Conservation (phyloP, 1,140 invertebrate species). For the Apocrypta bakeri region DNA sequence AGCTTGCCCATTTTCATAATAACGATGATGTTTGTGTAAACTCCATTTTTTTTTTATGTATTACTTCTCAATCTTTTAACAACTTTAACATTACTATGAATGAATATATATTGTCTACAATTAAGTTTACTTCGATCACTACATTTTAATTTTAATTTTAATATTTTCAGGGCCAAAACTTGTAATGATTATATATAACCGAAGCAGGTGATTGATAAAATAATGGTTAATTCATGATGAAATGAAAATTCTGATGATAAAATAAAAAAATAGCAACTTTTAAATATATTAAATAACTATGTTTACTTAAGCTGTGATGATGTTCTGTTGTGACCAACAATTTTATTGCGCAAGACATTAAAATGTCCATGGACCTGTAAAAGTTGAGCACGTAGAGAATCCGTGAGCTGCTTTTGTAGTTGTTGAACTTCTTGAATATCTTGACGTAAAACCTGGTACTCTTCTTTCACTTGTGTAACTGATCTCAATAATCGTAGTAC, state of each 20-base stretch:
- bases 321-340: conserved; percentile 65
- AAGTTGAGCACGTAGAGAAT: conserved; percentile 72
- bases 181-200: not conserved
- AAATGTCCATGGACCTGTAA: conserved; percentile 71
- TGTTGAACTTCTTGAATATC: conserved; percentile 77
- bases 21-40: conserved; percentile 57
- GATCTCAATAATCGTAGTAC: conserved; percentile 76
- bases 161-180: conserved; percentile 16
- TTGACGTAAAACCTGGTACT: conserved; percentile 76
- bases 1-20: conserved; percentile 50
- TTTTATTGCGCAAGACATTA: conserved; percentile 68
- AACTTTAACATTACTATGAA: not conserved
- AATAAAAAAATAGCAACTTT: conserved; percentile 37
- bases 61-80: conserved; percentile 44
- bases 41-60: conserved; percentile 55
- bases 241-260: conserved; percentile 39
- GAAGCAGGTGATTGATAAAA: not conserved
- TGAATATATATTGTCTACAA: not conserved
- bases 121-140: not conserved
- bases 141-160: not conserved
- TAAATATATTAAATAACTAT: conserved; percentile 29
- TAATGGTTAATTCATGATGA: conserved; percentile 11
- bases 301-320: conserved; percentile 64
- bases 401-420: conserved; percentile 76
- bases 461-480: conserved; percentile 77